Evolutionary conservation across 2,888 invertebrate species (phyloP).

Genomic region (Caenorhabditis sp.): DNA sequence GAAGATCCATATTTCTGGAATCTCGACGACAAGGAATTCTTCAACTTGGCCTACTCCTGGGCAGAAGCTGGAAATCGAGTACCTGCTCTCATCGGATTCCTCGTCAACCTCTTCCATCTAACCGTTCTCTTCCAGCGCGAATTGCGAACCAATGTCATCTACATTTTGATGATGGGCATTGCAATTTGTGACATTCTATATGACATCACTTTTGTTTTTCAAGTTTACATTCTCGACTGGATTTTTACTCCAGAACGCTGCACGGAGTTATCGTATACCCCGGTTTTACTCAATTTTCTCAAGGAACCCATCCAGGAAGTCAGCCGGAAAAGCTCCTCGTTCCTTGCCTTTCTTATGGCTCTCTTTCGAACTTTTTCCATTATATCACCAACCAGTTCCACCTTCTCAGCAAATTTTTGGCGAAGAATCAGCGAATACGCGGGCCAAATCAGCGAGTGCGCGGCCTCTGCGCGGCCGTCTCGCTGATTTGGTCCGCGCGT

Average conservation of each 20-base stretch:
- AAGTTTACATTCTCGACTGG: background rate
- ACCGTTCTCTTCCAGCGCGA: background rate
- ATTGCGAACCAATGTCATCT: background rate
- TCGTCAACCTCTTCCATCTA: conserved; percentile 10
- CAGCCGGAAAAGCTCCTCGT: background rate
- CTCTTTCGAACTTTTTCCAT: background rate
- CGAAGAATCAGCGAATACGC: too few species aligned
- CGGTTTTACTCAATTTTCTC: background rate
- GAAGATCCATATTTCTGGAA: background rate
- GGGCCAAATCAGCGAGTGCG: too few species aligned
- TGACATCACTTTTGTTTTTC: background rate
- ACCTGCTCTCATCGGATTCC: background rate
- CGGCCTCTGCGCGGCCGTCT: too few species aligned
- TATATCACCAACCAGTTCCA: too few species aligned
- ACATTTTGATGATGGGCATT: conserved; percentile 5
- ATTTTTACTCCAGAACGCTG: background rate
- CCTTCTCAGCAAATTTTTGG: too few species aligned
- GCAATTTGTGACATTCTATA: background rate
- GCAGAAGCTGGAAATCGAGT: too few species aligned
- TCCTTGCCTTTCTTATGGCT: background rate
- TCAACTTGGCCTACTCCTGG: too few species aligned
- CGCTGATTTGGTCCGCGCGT: too few species aligned
- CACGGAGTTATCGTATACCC: background rate
- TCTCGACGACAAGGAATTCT: too few species aligned
- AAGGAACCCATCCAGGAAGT: background rate